Percentiles rank a stretch among this genome's conserved stretches.
phyloP scores from a whole-genome alignment of 2,888 invertebrate genomes.

The Ophion ellenae region DNA sequence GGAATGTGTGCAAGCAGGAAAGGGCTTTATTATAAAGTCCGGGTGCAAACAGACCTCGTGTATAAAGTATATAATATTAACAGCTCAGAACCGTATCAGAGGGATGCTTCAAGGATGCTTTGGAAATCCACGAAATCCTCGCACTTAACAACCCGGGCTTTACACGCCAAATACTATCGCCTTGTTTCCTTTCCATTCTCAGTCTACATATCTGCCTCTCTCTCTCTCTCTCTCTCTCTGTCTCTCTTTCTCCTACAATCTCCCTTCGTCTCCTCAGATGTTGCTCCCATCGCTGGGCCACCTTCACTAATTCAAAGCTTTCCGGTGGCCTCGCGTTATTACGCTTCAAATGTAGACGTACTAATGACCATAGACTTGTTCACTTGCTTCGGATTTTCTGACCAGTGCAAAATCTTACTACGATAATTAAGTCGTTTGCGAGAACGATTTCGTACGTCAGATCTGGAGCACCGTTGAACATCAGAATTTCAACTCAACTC shows the following conservation, averaged over 20 bases:
- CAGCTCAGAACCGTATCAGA: not conserved
- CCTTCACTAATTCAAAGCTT: not conserved
- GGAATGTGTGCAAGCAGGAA: not conserved
- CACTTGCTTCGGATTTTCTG: not conserved
- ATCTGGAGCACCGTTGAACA: not conserved
- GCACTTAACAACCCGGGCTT: not conserved
- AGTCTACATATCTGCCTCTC: not conserved
- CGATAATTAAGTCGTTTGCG: not conserved
- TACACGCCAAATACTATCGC: not conserved
- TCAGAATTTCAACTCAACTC: not conserved
- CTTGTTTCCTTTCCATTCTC: not conserved
- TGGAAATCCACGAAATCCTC: not conserved
- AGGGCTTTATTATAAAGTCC: constrained; percentile 9
- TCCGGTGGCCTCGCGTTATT: not conserved
- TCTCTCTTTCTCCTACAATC: too few species aligned
- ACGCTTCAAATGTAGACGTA: not conserved
- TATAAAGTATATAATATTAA: not conserved
- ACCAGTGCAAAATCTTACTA: not conserved
- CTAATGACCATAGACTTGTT: not conserved
- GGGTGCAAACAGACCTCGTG: not conserved
- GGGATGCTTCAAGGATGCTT: not conserved
- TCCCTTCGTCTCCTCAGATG: not conserved
- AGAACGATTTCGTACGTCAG: not conserved
- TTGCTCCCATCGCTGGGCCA: not conserved
- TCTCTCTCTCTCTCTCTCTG: too few species aligned